A percentile compares a stretch with the other conserved stretches of the same genome.
Evolutionary conservation across 1,140 invertebrate genomes (phyloP).

Genomic region (Drosophila insularis): DNA sequence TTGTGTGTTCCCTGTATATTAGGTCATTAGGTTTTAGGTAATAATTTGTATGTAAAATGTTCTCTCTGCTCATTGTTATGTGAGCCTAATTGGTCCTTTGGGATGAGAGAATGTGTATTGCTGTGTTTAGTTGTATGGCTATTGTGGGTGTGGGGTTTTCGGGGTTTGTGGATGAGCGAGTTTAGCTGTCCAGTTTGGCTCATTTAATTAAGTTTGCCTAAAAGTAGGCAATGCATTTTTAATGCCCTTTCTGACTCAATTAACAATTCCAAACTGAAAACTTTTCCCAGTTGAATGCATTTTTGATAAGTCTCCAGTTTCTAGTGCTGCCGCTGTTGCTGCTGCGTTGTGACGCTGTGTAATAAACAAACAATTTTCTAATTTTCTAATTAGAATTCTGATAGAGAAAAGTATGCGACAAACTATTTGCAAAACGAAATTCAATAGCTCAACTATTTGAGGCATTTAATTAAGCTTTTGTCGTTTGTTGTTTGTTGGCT

Average conservation of each 20-base stretch:
- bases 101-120: background rate
- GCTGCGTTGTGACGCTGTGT: background rate
- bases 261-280: slow-evolving; percentile 45
- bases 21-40: slow-evolving; percentile 72
- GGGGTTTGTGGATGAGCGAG: background rate
- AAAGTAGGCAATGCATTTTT: slow-evolving; percentile 61
- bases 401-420: slow-evolving; percentile 47
- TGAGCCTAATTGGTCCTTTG: slow-evolving; percentile 52
- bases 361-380: slow-evolving; percentile 63
- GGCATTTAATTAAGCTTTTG: slow-evolving; percentile 67
- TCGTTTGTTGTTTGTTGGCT: slow-evolving; percentile 2
- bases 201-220: slow-evolving; percentile 64
- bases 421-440: slow-evolving; percentile 61
- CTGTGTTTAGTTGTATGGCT: background rate
- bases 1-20: slow-evolving; percentile 66
- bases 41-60: slow-evolving; percentile 73
- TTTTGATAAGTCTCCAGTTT: slow-evolving; percentile 48
- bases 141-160: background rate
- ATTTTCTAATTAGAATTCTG: slow-evolving; percentile 57
- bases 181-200: slow-evolving; percentile 43
- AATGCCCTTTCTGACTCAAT: slow-evolving; percentile 50
- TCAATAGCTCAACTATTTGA: slow-evolving; percentile 41
- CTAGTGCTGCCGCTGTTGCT: background rate
- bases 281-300: slow-evolving; percentile 51
- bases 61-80: slow-evolving; percentile 73